These are phyloP conservation scores for Anas capensis DNA, from an alignment of 2,797 vertebrate genomes.

Conservation along the genomic window DNA sequence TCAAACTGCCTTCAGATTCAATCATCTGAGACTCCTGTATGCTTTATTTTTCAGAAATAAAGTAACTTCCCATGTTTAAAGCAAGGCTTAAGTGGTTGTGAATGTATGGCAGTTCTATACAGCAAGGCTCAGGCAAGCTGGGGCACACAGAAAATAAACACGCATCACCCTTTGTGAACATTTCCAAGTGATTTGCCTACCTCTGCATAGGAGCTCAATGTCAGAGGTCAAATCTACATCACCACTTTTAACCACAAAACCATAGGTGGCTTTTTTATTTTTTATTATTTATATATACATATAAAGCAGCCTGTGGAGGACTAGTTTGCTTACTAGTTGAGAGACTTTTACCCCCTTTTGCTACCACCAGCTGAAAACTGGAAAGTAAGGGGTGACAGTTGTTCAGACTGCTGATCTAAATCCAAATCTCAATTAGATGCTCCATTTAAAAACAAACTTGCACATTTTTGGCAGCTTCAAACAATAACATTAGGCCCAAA, in stretches of 20 bases:
- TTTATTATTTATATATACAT: not conserved
- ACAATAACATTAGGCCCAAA: not conserved
- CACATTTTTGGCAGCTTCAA: not conserved
- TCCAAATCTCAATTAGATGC: not conserved
- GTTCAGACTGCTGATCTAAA: not conserved
- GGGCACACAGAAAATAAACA: not conserved
- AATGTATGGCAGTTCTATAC: not conserved
- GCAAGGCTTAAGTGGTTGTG: accelerated
- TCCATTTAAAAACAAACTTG: not conserved
- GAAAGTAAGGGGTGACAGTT: not conserved
- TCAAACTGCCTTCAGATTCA: not conserved
- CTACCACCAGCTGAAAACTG: not conserved
- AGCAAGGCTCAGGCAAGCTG: no score
- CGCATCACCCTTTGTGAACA: accelerated
- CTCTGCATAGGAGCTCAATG: accelerated
- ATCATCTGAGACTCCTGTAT: not conserved
- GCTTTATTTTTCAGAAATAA: not conserved
- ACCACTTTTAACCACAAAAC: not conserved
- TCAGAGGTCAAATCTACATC: not conserved
- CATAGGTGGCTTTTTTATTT: not conserved
- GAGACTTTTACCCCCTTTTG: not conserved
- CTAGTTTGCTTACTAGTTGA: not conserved
- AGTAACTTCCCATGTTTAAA: not conserved
- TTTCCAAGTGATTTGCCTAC: not conserved
- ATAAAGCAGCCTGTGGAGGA: not conserved